These are phyloP conservation scores for Pseudomyrmex pallidus DNA, from an alignment of 1,140 invertebrate genomes.

Conservation along the genomic window DNA sequence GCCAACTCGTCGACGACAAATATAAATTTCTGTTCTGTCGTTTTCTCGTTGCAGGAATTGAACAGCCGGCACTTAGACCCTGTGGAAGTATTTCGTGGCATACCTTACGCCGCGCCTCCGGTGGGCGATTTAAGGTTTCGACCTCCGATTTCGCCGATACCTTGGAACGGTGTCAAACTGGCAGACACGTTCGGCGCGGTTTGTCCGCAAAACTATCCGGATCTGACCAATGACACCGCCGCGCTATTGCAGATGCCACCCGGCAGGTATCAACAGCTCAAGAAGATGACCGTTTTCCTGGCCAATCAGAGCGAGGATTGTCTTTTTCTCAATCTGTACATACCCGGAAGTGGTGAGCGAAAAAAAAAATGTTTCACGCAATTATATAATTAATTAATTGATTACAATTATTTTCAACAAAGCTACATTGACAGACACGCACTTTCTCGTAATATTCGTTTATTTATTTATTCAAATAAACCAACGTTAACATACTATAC, in stretches of 20 bases:
- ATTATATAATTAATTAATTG: neutral
- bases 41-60: constrained; percentile 87
- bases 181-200: constrained; percentile 91
- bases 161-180: constrained; percentile 90
- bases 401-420: neutral
- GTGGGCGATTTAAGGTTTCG: constrained; percentile 90
- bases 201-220: constrained; percentile 91
- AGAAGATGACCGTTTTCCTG: constrained; percentile 88
- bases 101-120: constrained; percentile 94
- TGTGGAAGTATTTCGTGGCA: constrained; percentile 92
- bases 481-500: neutral
- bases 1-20: neutral
- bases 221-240: constrained; percentile 89
- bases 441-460: constrained; percentile 1
- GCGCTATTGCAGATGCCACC: constrained; percentile 89
- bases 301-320: constrained; percentile 95
- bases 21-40: neutral
- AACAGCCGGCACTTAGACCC: constrained; percentile 91
- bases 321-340: constrained; percentile 95
- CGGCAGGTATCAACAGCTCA: constrained; percentile 89
- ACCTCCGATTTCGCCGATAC: constrained; percentile 88
- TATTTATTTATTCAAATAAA: neutral
- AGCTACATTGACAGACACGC: neutral
- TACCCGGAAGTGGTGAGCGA: constrained; percentile 92
- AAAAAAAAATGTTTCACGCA: neutral